Evolutionary conservation across 1,140 invertebrate genomes (phyloP).

Genomic region (Caerostris extrusa): DNA sequence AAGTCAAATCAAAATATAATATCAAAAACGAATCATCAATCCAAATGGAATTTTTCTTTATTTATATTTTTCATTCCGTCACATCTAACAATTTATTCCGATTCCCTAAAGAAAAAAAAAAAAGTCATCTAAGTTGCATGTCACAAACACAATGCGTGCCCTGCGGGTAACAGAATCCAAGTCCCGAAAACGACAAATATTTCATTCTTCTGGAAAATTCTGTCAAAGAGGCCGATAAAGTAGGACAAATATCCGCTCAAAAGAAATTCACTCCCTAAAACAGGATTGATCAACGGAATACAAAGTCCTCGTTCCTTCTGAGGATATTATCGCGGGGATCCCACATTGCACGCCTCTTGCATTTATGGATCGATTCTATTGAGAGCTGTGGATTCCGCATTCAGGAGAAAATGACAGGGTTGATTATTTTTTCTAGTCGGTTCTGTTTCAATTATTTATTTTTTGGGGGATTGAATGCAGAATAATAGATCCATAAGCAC

Average conservation of each 20-base stretch:
- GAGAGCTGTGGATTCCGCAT: background rate
- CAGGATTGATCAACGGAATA: background rate
- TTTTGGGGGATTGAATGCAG: background rate
- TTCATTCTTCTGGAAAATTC: background rate
- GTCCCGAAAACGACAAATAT: slow-evolving; percentile 15
- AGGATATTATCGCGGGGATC: background rate
- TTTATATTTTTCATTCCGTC: background rate
- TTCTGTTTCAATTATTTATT: background rate
- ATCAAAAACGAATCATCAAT: background rate
- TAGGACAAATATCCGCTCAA: background rate
- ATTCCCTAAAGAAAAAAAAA: background rate
- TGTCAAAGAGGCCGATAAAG: slow-evolving; percentile 35
- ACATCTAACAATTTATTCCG: background rate
- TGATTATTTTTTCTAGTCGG: too few species aligned
- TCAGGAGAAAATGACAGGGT: background rate
- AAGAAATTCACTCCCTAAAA: background rate
- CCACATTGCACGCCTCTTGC: background rate
- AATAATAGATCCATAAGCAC: background rate
- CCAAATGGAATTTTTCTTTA: background rate
- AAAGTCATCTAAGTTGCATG: background rate
- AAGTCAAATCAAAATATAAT: too few species aligned
- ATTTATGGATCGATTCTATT: background rate
- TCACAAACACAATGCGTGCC: slow-evolving; percentile 2
- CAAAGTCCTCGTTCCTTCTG: background rate
- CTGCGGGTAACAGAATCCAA: background rate